A percentile compares a stretch with the other conserved stretches of the same genome.
phyloP scores from a whole-genome alignment of 2,888 invertebrate genomes.

The Pyrocoelia pectoralis region DNA sequence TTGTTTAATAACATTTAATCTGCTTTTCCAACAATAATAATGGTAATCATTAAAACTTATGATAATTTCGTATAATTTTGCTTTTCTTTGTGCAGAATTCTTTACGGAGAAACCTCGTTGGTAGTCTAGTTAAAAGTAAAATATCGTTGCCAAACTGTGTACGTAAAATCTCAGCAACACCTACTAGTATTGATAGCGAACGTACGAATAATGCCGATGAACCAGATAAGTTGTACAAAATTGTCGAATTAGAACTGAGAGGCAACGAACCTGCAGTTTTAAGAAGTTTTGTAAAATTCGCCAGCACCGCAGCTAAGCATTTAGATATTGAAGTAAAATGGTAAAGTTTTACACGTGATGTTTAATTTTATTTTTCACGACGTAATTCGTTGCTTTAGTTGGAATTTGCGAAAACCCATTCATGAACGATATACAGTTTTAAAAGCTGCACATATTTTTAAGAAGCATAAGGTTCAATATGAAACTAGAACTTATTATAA shows the following conservation, averaged over 20 bases:
- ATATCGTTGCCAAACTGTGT: not conserved
- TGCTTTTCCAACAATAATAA: too few species aligned
- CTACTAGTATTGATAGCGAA: not conserved
- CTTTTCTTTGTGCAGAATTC: too few species aligned
- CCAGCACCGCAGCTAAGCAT: constrained; percentile 80
- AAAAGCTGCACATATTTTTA: constrained; percentile 88
- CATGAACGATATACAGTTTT: constrained; percentile 83
- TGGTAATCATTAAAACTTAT: too few species aligned
- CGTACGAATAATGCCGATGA: constrained; percentile 48
- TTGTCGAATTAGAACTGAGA: constrained; percentile 84
- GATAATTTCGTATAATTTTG: too few species aligned
- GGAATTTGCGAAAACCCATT: constrained; percentile 74
- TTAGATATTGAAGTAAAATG: constrained; percentile 80
- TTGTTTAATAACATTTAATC: too few species aligned
- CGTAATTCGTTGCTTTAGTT: constrained; percentile 71
- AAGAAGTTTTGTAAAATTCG: constrained; percentile 87
- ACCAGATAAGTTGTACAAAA: constrained; percentile 81
- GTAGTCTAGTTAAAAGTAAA: not conserved
- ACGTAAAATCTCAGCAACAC: not conserved
- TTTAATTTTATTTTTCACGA: too few species aligned
- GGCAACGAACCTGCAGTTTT: constrained; percentile 89
- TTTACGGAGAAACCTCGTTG: too few species aligned
- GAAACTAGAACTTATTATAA: constrained; percentile 93
- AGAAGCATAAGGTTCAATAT: constrained; percentile 95
- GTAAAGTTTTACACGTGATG: constrained; percentile 63